Conservation (phyloP, 2,888 invertebrate species). For the Leucophenga montana region DNA sequence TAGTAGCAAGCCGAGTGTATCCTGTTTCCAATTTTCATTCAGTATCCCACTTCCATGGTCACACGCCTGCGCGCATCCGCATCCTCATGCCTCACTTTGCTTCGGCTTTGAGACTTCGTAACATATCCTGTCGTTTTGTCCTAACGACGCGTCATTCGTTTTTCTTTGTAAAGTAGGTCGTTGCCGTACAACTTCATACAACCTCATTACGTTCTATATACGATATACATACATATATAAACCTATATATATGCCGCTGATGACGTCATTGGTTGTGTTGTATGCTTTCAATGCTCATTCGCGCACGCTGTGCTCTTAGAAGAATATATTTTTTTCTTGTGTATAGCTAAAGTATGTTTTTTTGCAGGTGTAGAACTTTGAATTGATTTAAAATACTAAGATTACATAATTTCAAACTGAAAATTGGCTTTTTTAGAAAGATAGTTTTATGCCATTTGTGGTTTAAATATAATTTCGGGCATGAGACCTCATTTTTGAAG, state of each 20-base stretch:
- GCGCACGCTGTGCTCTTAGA: constrained; percentile 28
- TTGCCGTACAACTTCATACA: constrained; percentile 62
- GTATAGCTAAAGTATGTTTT: too few species aligned
- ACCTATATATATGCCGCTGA: constrained; percentile 35
- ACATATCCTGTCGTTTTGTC: neutral
- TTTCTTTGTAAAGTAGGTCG: constrained; percentile 57
- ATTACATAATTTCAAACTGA: too few species aligned
- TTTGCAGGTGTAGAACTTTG: too few species aligned
- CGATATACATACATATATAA: too few species aligned
- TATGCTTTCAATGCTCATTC: constrained; percentile 54
- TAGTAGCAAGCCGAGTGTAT: constrained; percentile 41
- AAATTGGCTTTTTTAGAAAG: too few species aligned
- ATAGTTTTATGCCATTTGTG: too few species aligned
- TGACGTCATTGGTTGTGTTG: constrained; percentile 65
- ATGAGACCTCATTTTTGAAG: too few species aligned
- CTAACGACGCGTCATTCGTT: neutral
- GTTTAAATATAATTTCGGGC: too few species aligned
- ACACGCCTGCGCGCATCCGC: constrained; percentile 8
- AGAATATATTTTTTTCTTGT: neutral
- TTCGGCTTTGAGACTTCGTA: constrained; percentile 30
- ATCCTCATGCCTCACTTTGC: neutral
- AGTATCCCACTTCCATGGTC: constrained; percentile 44
- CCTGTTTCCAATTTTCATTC: constrained; percentile 62
- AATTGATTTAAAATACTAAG: too few species aligned
- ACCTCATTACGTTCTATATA: constrained; percentile 59